Evolutionary conservation across 1,140 invertebrate genomes (phyloP).

Genomic region (Orchestia grillus): DNA sequence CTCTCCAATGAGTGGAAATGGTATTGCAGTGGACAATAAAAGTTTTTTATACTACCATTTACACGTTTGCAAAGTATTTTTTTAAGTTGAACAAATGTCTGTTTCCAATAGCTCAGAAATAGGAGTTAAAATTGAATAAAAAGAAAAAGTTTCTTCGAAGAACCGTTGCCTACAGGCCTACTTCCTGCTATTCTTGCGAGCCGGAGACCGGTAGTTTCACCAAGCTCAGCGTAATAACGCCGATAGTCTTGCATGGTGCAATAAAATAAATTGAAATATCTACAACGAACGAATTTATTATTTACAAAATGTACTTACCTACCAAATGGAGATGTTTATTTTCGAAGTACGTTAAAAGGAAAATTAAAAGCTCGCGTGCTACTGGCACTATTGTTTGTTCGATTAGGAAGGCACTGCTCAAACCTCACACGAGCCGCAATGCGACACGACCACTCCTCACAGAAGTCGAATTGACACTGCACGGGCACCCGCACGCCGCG

Average conservation of each 20-base stretch:
- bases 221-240: neutral
- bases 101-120: neutral
- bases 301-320: neutral
- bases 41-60: too few relatives aligned
- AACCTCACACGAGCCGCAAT: neutral
- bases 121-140: neutral
- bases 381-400: neutral
- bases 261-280: neutral
- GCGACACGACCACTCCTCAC: conserved; percentile 4
- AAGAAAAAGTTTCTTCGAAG: neutral
- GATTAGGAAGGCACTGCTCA: neutral
- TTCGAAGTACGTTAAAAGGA: neutral
- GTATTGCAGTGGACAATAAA: too few relatives aligned
- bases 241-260: neutral
- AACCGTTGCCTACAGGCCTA: neutral
- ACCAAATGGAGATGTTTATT: neutral
- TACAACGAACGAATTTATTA: neutral
- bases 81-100: neutral
- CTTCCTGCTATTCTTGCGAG: neutral
- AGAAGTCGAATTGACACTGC: neutral
- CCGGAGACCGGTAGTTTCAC: neutral
- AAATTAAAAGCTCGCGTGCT: neutral
- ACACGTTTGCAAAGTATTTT: too few relatives aligned
- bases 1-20: too few relatives aligned
- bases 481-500: neutral